Conservation (phyloP, 2,888 invertebrate species). For the Andrena minutula region DNA sequence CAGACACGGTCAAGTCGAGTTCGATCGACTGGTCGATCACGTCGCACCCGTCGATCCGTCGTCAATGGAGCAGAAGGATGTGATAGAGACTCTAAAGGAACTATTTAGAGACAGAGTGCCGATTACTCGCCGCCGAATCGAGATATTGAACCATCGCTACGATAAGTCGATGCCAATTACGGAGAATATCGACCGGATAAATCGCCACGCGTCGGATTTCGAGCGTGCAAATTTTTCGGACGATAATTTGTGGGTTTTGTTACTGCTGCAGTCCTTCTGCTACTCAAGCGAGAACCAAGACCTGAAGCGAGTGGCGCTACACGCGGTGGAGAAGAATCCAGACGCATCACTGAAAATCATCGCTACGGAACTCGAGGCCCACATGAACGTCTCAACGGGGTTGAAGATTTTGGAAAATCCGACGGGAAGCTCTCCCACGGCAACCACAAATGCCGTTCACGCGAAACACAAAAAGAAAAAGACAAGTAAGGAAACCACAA, state of each 20-base stretch:
- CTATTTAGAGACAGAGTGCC: not conserved
- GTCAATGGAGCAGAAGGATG: not conserved
- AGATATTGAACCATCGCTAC: constrained; percentile 11
- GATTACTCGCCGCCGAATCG: constrained; percentile 18
- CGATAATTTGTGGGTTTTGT: not conserved
- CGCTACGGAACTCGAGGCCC: constrained; percentile 9
- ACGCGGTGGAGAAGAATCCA: constrained; percentile 8
- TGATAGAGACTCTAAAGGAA: not conserved
- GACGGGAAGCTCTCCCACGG: not conserved
- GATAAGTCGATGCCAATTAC: constrained; percentile 4
- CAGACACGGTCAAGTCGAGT: not conserved
- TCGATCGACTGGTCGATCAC: constrained; percentile 1
- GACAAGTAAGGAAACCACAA: not conserved
- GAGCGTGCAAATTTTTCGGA: constrained; percentile 5
- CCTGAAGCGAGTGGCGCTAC: not conserved
- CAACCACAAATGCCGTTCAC: too few species aligned
- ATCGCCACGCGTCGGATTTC: constrained; percentile 23
- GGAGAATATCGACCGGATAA: constrained; percentile 17
- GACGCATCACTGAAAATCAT: not conserved
- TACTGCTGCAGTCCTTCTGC: not conserved
- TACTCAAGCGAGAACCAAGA: not conserved
- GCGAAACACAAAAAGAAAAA: not conserved
- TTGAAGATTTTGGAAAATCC: not conserved
- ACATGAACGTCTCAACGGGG: not conserved
- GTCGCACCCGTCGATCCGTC: constrained; percentile 8